Evolutionary conservation across 2,113 vertebrate genomes (phyloP).

Genomic region (Cryptomyrus ogoouensis): DNA sequence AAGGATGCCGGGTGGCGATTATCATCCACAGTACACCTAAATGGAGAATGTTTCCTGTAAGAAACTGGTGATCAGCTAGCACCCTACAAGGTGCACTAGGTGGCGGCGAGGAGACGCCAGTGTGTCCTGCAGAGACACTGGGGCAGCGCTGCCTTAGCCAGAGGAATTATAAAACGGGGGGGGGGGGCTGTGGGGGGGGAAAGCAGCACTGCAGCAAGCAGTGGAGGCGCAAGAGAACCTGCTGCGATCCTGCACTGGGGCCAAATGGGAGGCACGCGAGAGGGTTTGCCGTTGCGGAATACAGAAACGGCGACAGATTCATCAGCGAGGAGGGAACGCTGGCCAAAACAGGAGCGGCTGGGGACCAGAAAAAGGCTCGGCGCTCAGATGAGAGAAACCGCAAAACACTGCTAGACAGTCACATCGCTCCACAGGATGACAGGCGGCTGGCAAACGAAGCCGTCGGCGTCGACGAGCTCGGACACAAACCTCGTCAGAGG

Average conservation of each 20-base stretch:
- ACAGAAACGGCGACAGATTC: background rate
- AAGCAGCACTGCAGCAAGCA: background rate
- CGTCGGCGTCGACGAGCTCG: background rate
- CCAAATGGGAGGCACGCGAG: background rate
- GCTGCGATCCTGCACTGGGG: background rate
- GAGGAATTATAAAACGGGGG: background rate
- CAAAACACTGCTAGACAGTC: background rate
- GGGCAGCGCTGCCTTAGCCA: background rate
- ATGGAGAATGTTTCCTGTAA: background rate
- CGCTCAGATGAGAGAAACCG: background rate
- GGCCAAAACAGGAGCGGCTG: background rate
- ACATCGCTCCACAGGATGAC: background rate
- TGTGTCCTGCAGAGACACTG: background rate
- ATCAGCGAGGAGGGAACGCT: background rate
- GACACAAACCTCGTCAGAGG: background rate
- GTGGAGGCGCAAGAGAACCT: background rate
- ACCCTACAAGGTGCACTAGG: background rate
- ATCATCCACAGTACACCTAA: background rate
- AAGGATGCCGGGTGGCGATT: background rate
- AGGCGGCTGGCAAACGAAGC: background rate
- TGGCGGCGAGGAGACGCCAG: background rate
- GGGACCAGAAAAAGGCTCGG: background rate
- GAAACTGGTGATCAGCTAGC: background rate
- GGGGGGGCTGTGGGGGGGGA: background rate
- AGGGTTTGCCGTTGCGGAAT: background rate